These are phyloP conservation scores for Caenorhabditis sp. DNA, from an alignment of 2,888 invertebrate genomes.

Conservation along the genomic window DNA sequence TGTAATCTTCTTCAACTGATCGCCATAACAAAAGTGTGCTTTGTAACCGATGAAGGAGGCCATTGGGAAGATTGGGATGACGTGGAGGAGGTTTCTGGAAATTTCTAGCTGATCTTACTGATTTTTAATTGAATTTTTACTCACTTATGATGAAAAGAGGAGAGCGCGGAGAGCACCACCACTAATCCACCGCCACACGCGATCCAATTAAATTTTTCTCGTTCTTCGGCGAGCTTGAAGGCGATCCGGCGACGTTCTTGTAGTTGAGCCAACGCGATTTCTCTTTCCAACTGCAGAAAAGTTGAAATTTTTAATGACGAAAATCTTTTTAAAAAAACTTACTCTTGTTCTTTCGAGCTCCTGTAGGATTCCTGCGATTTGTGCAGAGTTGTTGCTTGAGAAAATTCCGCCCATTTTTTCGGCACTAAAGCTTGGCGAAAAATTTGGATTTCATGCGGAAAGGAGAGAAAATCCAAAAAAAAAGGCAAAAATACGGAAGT, in stretches of 20 bases:
- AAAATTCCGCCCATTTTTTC: conserved; percentile 52
- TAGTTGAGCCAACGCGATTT: conserved; percentile 71
- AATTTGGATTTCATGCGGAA: background rate
- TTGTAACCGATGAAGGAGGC: conserved; percentile 74
- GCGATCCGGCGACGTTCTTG: conserved; percentile 69
- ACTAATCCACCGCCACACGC: conserved; percentile 70
- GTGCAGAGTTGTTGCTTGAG: conserved; percentile 41
- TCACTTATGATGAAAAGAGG: conserved; percentile 73
- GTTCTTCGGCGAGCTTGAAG: conserved; percentile 71
- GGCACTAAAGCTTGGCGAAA: no score
- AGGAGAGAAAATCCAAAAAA: conserved; percentile 7
- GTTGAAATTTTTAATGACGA: background rate
- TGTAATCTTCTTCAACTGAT: conserved; percentile 65
- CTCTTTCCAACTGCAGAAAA: conserved; percentile 71
- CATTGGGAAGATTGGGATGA: conserved; percentile 73
- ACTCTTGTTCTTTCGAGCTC: conserved; percentile 64
- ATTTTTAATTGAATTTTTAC: background rate
- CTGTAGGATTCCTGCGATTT: conserved; percentile 52
- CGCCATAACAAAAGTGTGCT: conserved; percentile 73
- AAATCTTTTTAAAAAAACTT: conserved; percentile 3
- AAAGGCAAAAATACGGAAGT: background rate
- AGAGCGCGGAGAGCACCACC: conserved; percentile 62
- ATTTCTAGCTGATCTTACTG: background rate
- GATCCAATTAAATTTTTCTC: conserved; percentile 71
- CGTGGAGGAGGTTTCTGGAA: conserved; percentile 70